Evolutionary conservation across 2,113 vertebrate genomes (phyloP), one percentile per base, ranked within the genome.

Genomic region (Manacus vitellinus): DNA sequence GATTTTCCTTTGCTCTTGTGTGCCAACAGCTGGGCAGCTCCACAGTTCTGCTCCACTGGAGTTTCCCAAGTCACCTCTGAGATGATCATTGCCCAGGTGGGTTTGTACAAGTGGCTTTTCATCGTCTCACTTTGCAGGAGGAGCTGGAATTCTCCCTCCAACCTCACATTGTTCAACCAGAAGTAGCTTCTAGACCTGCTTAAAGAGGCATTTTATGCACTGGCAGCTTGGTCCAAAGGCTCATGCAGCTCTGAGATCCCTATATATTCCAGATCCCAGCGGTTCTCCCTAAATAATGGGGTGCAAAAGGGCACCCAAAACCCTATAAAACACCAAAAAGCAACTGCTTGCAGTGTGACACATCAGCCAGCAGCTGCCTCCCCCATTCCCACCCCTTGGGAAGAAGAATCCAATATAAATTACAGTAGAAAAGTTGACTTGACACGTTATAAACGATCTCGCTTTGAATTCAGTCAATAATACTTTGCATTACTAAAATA

Each of bases 401-500:
- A 92, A 58, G 54, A 74, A 58, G 77, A 84, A 72, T 73, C 75
- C 39, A 21, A 58, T 55, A 58, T 23, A 83, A 95, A 70, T 82
- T 70, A 55, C 35, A 63, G 58, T 0, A 59, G 59, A 62, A 73
- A 82, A 30, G 27, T 61, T 44, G 81, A 70, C 44, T 17, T 3
- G 72, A 41, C 33, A 2, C 1, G 35, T n/a, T 65, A 27, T 25
- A 89, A 94, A 73, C 0, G 28, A 55, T 52, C 51, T 41, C 70
- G 5, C 58, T 88, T 79, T 62, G 52, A 85, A 65, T 91, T 85
- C 89, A 85, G 93, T 72, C 95, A 93, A 78, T 85, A 82, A 56
- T n/a, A 56, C 25, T 91, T 82, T 78, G 91, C 84, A 82, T 88
- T 82, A 87, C 70, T 81, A 46, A 94, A 95, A 71, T 52, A 81